Evolutionary conservation across 2,888 invertebrate genomes (phyloP), one percentile per base, ranked within the genome.

Genomic region (Rapana venosa): DNA sequence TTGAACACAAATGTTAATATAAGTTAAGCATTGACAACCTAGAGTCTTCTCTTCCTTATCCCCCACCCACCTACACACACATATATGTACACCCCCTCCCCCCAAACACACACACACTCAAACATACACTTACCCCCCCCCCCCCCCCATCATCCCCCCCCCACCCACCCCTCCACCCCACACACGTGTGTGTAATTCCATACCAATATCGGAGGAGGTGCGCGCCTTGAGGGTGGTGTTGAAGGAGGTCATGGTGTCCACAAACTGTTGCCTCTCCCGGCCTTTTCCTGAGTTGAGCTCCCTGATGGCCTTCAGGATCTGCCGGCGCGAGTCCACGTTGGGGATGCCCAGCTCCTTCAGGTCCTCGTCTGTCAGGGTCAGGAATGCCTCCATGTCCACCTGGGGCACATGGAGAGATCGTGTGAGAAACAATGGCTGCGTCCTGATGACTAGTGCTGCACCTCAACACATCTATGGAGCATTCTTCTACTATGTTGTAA

Each of bases 381-480:
- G 94, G 91, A 96, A 96, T 4, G 96, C 96, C 91, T 96, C 96
- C 96, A 96, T 96, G 91, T 96, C 96, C 89, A 96, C 96, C 95
- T 96, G 70, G 5, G 47, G 47, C n/a, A 47, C 47, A 47, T 2
- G 47, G 2, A 2, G 8, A 47, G 8, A 47, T 8, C 2, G 47
- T 47, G 47, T 47, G 4, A 47, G 4, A 47, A 47, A n/a, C n/a
- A n/a, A n/a, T n/a, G n/a, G n/a, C n/a, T n/a, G n/a, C n/a, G n/a
- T n/a, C n/a, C n/a, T n/a, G n/a, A n/a, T n/a, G n/a, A n/a, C n/a
- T n/a, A n/a, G n/a, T n/a, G n/a, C n/a, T n/a, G n/a, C n/a, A n/a
- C n/a, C n/a, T n/a, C n/a, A n/a, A n/a, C n/a, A n/a, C n/a, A n/a
- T n/a, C n/a, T n/a, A n/a, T n/a, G n/a, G n/a, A n/a, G n/a, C n/a